phyloP scores from a whole-genome alignment of 2,797 vertebrate genomes.

The Hemibagrus guttatus region DNA sequence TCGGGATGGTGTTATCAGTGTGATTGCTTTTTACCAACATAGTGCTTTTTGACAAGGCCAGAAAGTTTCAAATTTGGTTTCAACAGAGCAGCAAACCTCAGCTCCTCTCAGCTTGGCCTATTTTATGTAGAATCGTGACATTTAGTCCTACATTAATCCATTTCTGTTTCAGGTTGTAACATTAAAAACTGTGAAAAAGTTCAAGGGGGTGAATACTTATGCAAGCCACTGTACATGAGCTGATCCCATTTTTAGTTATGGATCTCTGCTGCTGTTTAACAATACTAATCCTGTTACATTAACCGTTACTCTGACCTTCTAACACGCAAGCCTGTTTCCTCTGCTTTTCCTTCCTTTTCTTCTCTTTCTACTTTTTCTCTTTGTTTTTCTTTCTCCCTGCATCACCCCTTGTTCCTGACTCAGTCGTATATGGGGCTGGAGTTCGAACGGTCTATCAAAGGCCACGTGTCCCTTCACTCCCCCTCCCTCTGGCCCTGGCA shows the following conservation, averaged over 20 bases:
- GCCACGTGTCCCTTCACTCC: conserved; percentile 60
- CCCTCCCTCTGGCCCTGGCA: conserved; percentile 60
- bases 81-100: not conserved
- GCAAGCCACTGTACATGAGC: not conserved
- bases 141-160: not conserved
- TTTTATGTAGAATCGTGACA: not conserved
- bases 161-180: not conserved
- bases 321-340: conserved; percentile 45
- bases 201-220: not conserved
- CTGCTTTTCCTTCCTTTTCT: conserved; percentile 42
- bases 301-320: conserved; percentile 20
- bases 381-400: conserved; percentile 34
- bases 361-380: conserved; percentile 36
- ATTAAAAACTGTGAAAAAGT: not conserved
- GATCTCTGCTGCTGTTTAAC: conserved; percentile 16
- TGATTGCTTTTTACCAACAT: not conserved
- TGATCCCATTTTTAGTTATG: conserved; percentile 11
- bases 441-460: conserved; percentile 85
- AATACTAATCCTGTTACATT: conserved; percentile 20
- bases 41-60: not conserved
- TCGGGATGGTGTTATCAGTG: not conserved
- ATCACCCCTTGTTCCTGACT: conserved; percentile 56
- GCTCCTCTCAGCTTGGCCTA: not conserved
- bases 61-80: not conserved
- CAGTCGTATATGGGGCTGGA: conserved; percentile 91